phyloP scores from a whole-genome alignment of 2,888 invertebrate species.

The Pristionchus japonicus region DNA sequence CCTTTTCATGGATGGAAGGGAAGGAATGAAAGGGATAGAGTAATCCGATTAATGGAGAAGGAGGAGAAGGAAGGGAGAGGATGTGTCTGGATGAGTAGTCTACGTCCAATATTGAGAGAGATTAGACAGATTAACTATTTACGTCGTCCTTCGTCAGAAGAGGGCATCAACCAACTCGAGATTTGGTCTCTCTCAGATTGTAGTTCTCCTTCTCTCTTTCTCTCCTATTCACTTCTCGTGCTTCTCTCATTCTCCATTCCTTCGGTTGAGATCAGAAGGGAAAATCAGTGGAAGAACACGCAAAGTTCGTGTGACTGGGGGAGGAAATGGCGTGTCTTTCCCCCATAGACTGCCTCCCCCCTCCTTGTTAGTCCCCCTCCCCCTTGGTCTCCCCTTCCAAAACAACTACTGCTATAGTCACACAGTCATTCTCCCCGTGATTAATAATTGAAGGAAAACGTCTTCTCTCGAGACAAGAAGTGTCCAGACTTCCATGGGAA shows the following conservation, averaged over 20 bases:
- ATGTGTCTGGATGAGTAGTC: background rate
- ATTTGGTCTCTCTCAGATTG: background rate
- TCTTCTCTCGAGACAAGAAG: background rate
- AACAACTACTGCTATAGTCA: background rate
- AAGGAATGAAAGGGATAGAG: background rate
- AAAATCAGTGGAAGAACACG: background rate
- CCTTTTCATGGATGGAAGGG: slow-evolving; percentile 14
- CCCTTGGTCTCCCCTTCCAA: slow-evolving; percentile 8
- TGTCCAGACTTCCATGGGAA: background rate
- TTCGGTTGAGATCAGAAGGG: background rate
- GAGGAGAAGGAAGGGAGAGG: background rate
- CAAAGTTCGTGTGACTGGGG: background rate
- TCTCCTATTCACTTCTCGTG: background rate
- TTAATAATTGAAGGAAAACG: background rate
- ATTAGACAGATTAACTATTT: background rate
- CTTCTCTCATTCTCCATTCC: background rate
- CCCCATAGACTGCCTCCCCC: background rate
- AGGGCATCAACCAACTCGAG: background rate
- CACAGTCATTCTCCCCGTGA: background rate
- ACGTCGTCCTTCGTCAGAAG: background rate
- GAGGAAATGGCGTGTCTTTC: background rate
- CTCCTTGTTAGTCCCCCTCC: too few relatives aligned
- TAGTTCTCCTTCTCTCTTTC: background rate
- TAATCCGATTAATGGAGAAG: slow-evolving; percentile 26
- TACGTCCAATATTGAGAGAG: background rate